phyloP scores from a whole-genome alignment of 1,140 invertebrate species.

The Drosophila sechellia region DNA sequence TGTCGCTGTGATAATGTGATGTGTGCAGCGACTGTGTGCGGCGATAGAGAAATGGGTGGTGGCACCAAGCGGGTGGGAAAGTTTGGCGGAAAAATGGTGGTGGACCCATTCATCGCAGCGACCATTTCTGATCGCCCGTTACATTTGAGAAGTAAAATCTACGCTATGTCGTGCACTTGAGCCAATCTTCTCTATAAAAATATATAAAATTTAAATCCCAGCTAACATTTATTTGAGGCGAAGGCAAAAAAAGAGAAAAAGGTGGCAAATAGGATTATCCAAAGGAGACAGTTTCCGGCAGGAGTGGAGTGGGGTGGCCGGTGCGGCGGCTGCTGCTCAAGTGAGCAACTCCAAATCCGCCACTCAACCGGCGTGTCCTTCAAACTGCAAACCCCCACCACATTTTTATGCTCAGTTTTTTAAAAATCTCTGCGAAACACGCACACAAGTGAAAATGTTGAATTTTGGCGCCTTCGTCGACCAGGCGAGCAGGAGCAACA shows the following conservation, averaged over 20 bases:
- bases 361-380: constrained; percentile 31
- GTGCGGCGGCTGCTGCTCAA: constrained; percentile 23
- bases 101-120: not conserved
- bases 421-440: constrained; percentile 45
- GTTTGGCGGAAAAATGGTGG: not conserved
- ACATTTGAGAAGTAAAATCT: constrained; percentile 84
- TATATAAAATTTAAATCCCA: constrained; percentile 64
- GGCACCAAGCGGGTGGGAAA: not conserved
- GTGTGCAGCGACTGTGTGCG: constrained; percentile 42
- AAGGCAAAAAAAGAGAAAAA: constrained; percentile 25
- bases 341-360: constrained; percentile 65
- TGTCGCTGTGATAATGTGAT: constrained; percentile 80
- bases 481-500: constrained; percentile 64
- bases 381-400: not conserved
- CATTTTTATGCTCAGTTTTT: not conserved
- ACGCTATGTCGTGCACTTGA: constrained; percentile 77
- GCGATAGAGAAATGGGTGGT: constrained; percentile 7
- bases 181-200: constrained; percentile 66
- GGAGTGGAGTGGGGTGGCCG: constrained; percentile 3
- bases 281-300: constrained; percentile 38
- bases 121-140: constrained; percentile 60
- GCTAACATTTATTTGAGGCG: constrained; percentile 42
- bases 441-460: constrained; percentile 80
- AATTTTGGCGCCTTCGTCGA: constrained; percentile 82
- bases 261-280: constrained; percentile 70